These are phyloP conservation scores for Helarctos malayanus DNA, from an alignment of 2,797 vertebrate genomes.

Conservation along the genomic window DNA sequence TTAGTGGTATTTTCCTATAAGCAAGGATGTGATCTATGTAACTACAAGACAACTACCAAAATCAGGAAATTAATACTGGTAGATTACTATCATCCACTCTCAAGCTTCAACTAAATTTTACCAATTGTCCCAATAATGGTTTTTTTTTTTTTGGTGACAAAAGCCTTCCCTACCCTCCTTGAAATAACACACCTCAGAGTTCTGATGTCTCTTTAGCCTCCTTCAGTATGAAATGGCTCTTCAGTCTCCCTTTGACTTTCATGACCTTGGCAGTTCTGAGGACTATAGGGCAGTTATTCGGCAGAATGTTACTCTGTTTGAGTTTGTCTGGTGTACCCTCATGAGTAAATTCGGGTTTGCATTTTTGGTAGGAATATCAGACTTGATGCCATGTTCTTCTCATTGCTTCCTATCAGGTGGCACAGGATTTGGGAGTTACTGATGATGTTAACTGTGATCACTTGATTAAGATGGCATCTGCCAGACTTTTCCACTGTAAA, in stretches of 20 bases:
- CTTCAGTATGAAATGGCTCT: neutral
- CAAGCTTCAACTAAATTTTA: neutral
- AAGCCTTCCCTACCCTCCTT: neutral
- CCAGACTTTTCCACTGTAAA: neutral
- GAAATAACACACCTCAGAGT: fast-evolving
- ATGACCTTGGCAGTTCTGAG: neutral
- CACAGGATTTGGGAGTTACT: no score
- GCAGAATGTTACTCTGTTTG: neutral
- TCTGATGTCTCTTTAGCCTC: neutral
- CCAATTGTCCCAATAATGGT: neutral
- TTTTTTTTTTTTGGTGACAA: neutral
- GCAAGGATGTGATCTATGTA: neutral
- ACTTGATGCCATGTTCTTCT: neutral
- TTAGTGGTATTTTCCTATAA: neutral
- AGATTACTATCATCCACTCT: neutral
- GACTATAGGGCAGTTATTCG: neutral
- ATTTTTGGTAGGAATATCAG: neutral
- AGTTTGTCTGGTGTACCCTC: neutral
- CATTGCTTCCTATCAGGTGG: neutral
- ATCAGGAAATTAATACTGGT: neutral
- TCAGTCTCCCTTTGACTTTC: neutral
- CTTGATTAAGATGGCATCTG: neutral
- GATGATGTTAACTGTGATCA: neutral
- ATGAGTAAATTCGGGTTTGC: neutral
- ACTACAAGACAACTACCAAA: neutral